Base-by-base conservation (phyloP, 2,797 vertebrate genomes). In the Naso thynnoides region DNA sequence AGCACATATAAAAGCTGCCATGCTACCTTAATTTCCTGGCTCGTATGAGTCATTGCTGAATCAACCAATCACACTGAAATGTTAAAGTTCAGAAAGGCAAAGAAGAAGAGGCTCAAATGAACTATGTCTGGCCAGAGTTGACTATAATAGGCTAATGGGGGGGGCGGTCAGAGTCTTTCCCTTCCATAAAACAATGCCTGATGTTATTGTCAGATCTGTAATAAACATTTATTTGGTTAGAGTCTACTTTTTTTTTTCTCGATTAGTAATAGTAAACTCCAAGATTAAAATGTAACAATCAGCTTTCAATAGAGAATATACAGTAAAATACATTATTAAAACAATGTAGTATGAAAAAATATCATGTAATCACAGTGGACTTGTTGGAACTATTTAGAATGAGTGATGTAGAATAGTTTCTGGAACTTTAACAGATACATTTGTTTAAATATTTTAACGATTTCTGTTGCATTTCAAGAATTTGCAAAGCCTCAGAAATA, bases 11-110 rank as follows among this genome's bases (percentile, higher is more conserved):
- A 85, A 48, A 79, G 56, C 16, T 27, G 3, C 15, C 6, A 21
- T 21, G 36, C 5, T 21, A 38, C 3, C 41, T 9, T 73, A 1
- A 67, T 75, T 80, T 78, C 23, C 49, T 36, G n/a, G 9, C 59
- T 75, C 41, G 66, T 8, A 41, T 76, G 74, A 79, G 74, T 86
- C 76, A 82, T 67, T 11, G 3, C 2, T 24, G 9, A 49, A 50
- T 66, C 6, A 59, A 47, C 88, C 89, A 89, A 87, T 89, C 78
- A 86, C 1, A 60, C 4, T 50, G 1, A 67, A 68, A 50, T 44
- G 13, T 14, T 50, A 21, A 2, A 19, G 3, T 4, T 50, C 6
- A 57, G 13, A 3, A 42, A 8, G 33, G 4, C 49, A 1, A 23
- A 19, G 9, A 4, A 19, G 41, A 45, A 0, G 3, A 39, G 38